Base-by-base conservation (phyloP, 2,888 invertebrate genomes). In the Plebejus argus region DNA sequence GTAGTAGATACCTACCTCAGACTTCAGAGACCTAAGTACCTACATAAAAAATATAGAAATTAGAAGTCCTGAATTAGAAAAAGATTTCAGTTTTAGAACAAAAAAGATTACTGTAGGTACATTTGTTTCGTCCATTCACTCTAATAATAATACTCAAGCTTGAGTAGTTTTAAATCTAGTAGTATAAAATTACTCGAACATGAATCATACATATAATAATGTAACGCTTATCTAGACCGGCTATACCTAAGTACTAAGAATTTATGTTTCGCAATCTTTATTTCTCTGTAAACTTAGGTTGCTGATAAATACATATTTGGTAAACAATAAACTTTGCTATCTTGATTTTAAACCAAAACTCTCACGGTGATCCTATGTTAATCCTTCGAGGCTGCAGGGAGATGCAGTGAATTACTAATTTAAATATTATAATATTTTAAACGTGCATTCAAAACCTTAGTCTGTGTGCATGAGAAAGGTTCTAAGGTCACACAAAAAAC, bases 221-320 rank as follows among this genome's bases (percentile, higher is more conserved):
- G 28, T 66, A 61, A 12, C 10, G 53, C 53, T 53, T 53, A 53
- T 53, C 53, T 53, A 53, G 53, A 53, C 53, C 18, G 53, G 53
- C 28, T 66, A 28, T 66, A 18, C 15, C 66, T 66, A n/a, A n/a
- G n/a, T n/a, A 66, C 66, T 66, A 33, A 66, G 66, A 66, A 66
- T 66, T 66, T 66, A 58, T 58, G 66, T 66, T 66, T 66, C 66
- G 15, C 66, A 66, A 66, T 66, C 66, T 66, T 66, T 66, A 33
- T 28, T 66, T 66, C 28, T 66, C 28, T 28, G 66, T 66, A 66
- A 66, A 66, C 66, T 66, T 18, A 28, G 15, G 28, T 66, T 66
- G 18, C 28, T 66, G 28, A 66, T 28, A 2, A 2, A 28, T 66
- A 66, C 23, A 66, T 28, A 18, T 66, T 66, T 66, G 15, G 66